A percentile compares a stretch with the other conserved stretches of the same genome.
Evolutionary conservation across 2,888 invertebrate species (phyloP).

Genomic region (Shargacucullia verbasci): DNA sequence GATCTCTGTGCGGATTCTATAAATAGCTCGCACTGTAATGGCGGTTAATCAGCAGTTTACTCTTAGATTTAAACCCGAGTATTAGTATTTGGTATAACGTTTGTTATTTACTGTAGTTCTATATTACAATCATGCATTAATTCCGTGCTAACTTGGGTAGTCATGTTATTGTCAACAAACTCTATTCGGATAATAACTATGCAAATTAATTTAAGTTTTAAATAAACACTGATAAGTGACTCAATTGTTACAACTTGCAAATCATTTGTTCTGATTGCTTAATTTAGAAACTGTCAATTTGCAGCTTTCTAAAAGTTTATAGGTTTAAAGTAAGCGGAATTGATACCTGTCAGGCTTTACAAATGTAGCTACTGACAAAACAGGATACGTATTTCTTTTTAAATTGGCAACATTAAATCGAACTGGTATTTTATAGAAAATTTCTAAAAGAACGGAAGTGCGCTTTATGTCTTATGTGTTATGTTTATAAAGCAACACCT

Average conservation of each 20-base stretch:
- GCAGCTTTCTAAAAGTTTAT: slow-evolving; percentile 22
- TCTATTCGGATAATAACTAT: slow-evolving; percentile 42
- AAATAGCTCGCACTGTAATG: slow-evolving; percentile 83
- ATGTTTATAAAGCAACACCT: no score
- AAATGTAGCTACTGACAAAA: slow-evolving; percentile 4
- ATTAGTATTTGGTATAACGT: slow-evolving; percentile 58
- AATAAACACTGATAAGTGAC: slow-evolving; percentile 47
- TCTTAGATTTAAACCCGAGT: slow-evolving; percentile 75
- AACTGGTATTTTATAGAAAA: neutral
- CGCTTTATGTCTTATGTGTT: no score
- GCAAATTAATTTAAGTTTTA: slow-evolving; percentile 51
- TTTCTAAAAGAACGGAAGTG: no score
- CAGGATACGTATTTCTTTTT: slow-evolving; percentile 16
- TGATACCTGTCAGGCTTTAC: slow-evolving; percentile 10
- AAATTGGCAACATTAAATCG: slow-evolving; percentile 1
- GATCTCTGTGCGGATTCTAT: slow-evolving; percentile 86
- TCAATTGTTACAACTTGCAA: slow-evolving; percentile 36
- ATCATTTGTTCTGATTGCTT: slow-evolving; percentile 41
- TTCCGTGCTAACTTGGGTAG: slow-evolving; percentile 60
- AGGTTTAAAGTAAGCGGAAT: slow-evolving; percentile 16
- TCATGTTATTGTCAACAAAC: slow-evolving; percentile 64
- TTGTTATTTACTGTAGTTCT: slow-evolving; percentile 57
- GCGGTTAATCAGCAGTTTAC: slow-evolving; percentile 85
- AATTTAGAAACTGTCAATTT: slow-evolving; percentile 35
- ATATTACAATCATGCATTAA: slow-evolving; percentile 62